phyloP scores from a whole-genome alignment of 2,797 vertebrate genomes.

The Dipus sagitta region DNA sequence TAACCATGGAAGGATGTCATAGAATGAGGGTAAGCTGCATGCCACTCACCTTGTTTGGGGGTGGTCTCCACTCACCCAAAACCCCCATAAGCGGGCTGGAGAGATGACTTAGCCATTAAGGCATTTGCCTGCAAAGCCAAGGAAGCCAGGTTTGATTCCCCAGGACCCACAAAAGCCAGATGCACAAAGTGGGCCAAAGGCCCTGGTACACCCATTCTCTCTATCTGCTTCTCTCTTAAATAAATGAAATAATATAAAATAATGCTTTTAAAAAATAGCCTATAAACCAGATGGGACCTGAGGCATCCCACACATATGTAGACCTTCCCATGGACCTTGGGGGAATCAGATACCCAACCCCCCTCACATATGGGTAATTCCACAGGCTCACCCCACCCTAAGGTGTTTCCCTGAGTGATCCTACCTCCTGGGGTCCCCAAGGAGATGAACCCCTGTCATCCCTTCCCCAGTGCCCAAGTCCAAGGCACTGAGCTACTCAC shows the following conservation, averaged over 20 bases:
- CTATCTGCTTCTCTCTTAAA: too few species aligned
- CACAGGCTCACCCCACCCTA: background rate
- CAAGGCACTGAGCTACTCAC: conserved; percentile 78
- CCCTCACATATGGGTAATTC: background rate
- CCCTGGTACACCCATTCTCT: too few species aligned
- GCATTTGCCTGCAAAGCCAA: too few species aligned
- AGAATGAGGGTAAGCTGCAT: background rate
- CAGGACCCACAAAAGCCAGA: too few species aligned
- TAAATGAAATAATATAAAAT: too few species aligned
- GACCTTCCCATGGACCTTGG: background rate
- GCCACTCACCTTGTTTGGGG: background rate
- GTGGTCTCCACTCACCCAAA: background rate
- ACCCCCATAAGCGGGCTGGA: too few species aligned
- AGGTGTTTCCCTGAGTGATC: background rate
- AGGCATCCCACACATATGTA: background rate
- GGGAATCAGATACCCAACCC: background rate
- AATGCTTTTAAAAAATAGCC: background rate
- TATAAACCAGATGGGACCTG: accelerated
- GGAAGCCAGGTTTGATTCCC: too few species aligned
- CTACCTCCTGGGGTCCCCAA: background rate
- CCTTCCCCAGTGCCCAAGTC: conserved; percentile 53
- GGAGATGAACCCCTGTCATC: background rate
- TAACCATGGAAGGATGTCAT: background rate
- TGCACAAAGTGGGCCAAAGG: too few species aligned
- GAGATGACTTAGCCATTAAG: too few species aligned